These are phyloP conservation scores for Pachyuromys duprasi DNA, from an alignment of 2,797 vertebrate genomes.

Conservation along the genomic window DNA sequence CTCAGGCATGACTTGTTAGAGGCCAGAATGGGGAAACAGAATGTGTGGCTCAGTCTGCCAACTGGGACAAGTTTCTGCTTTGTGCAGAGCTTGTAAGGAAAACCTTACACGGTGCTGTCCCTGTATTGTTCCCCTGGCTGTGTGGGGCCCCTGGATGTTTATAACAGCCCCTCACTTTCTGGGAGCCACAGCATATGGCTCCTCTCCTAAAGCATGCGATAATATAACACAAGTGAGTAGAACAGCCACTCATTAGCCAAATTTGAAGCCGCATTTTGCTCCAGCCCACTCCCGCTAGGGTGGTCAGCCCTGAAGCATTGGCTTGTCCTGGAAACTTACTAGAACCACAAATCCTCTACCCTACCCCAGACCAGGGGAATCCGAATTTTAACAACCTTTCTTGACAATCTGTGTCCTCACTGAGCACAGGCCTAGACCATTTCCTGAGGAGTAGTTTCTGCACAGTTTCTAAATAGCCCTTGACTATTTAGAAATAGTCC, in stretches of 20 bases:
- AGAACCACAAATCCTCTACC: neutral
- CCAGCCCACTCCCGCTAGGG: neutral
- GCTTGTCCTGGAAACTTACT: neutral
- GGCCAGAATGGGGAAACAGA: neutral
- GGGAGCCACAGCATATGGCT: neutral
- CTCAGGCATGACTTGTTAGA: neutral
- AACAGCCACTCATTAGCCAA: neutral
- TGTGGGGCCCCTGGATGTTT: neutral
- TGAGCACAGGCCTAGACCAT: neutral
- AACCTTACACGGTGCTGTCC: too few relatives aligned
- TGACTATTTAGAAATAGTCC: neutral
- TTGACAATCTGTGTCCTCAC: neutral
- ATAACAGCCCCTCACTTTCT: neutral
- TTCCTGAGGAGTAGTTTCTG: neutral
- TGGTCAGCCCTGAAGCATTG: neutral
- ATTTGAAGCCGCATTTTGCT: neutral
- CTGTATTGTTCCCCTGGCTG: neutral
- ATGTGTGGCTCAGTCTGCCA: neutral
- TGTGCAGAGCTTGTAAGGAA: neutral
- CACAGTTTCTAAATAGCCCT: slow-evolving; percentile 8
- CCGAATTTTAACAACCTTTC: neutral
- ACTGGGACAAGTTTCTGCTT: neutral
- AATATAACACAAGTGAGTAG: neutral
- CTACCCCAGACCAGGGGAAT: neutral
- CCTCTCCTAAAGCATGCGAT: neutral